A percentile compares a stretch with the other conserved stretches of the same genome.
phyloP scores from a whole-genome alignment of 2,888 invertebrate genomes.

The Ferdinandea cuprea region DNA sequence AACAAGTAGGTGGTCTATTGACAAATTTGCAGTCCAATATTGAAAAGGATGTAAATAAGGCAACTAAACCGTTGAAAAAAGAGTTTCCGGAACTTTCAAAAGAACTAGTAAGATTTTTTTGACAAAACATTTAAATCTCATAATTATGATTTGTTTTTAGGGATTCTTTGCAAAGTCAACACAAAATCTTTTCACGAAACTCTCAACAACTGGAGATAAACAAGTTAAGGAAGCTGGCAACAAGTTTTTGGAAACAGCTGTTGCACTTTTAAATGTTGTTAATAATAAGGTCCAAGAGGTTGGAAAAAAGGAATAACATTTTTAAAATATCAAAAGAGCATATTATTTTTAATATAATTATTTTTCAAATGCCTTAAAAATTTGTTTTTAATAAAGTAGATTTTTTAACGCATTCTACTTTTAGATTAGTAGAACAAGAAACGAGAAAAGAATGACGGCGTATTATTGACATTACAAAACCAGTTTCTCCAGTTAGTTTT shows the following conservation, averaged over 20 bases:
- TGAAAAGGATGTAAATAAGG: neutral
- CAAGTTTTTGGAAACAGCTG: neutral
- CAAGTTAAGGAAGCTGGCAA: neutral
- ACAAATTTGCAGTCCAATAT: neutral
- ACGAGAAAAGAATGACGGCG: too few relatives aligned
- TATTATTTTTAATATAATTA: neutral
- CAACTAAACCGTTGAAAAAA: neutral
- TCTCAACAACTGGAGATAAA: neutral
- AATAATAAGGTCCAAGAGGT: neutral
- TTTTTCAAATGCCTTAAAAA: too few relatives aligned
- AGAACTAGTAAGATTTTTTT: neutral
- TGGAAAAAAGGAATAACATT: neutral
- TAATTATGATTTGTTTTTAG: neutral
- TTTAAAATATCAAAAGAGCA: neutral
- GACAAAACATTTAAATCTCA: neutral
- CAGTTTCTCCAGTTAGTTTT: too few relatives aligned
- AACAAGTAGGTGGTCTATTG: neutral
- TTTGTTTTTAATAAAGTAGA: too few relatives aligned
- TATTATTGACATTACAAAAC: too few relatives aligned
- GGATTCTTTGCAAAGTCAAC: constrained; percentile 4
- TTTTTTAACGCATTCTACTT: too few relatives aligned
- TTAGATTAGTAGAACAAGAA: too few relatives aligned
- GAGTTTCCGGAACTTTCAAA: neutral
- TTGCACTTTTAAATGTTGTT: neutral
- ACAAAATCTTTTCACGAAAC: neutral